Conservation (phyloP, 2,113 vertebrate genomes). For the Osmerus mordax region DNA sequence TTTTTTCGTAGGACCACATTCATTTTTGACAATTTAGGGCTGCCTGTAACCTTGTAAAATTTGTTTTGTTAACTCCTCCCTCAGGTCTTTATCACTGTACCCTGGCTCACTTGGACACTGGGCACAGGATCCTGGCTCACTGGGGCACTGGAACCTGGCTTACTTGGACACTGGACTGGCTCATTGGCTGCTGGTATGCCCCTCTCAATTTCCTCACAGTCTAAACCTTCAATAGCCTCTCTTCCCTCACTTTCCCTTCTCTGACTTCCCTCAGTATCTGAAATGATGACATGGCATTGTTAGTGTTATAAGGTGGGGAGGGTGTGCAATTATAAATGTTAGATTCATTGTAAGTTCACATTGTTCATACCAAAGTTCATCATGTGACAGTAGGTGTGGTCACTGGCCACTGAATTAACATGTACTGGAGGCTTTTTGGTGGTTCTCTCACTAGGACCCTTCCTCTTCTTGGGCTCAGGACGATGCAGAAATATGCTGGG, state of each 20-base stretch:
- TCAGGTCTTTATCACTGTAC: conserved; percentile 4
- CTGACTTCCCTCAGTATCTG: conserved; percentile 8
- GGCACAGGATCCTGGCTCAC: conserved; percentile 2
- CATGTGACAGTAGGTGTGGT: conserved; percentile 10
- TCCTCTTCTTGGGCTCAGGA: conserved; percentile 13
- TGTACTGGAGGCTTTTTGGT: background rate
- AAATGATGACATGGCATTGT: conserved; percentile 9
- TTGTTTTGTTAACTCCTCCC: background rate
- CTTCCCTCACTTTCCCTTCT: background rate
- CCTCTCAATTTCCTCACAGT: background rate
- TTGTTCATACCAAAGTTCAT: conserved; percentile 3
- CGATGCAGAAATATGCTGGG: conserved; percentile 6
- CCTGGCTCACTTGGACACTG: too few relatives aligned
- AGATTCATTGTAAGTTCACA: background rate
- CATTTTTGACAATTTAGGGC: conserved; percentile 13
- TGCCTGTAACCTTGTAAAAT: background rate
- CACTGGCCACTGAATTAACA: conserved; percentile 8
- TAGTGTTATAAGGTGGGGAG: background rate
- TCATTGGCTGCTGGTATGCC: too few relatives aligned
- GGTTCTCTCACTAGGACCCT: conserved; percentile 2
- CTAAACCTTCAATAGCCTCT: conserved; percentile 4
- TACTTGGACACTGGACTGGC: too few relatives aligned
- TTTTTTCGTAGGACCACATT: conserved; percentile 1
- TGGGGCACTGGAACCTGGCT: too few relatives aligned
- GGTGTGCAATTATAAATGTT: background rate